Conservation (phyloP, 2,113 vertebrate genomes). For the Megaleporinus macrocephalus region DNA sequence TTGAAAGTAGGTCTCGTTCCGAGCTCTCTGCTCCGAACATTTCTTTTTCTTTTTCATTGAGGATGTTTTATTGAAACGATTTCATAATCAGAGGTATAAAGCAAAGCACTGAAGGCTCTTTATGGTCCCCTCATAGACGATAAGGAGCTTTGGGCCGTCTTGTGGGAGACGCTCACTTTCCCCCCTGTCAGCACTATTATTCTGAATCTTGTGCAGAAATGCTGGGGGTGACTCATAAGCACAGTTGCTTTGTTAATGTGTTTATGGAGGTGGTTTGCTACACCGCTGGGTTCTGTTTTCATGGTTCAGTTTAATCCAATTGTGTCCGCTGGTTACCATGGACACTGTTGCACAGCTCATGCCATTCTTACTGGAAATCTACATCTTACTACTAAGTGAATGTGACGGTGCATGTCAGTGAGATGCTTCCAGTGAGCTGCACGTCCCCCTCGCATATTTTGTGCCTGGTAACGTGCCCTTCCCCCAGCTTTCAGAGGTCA, state of each 20-base stretch:
- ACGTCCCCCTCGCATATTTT: background rate
- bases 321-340: slow-evolving; percentile 58
- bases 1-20: background rate
- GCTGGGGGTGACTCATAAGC: background rate
- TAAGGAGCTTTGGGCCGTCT: background rate
- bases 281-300: slow-evolving; percentile 25
- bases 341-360: slow-evolving; percentile 45
- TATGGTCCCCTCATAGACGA: background rate
- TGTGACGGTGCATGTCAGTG: background rate
- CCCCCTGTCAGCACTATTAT: background rate
- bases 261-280: slow-evolving; percentile 15
- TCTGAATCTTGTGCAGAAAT: slow-evolving; percentile 1
- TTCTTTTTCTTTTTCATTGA: background rate
- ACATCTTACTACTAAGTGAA: slow-evolving; percentile 35
- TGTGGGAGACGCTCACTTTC: background rate
- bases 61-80: background rate
- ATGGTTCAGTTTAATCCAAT: slow-evolving; percentile 40
- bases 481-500: background rate
- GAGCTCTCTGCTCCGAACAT: background rate
- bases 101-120: background rate
- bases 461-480: background rate
- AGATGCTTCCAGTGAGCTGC: background rate
- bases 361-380: slow-evolving; percentile 28
- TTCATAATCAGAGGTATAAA: background rate
- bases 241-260: slow-evolving; percentile 9